These are phyloP conservation scores for Grammomys surdaster DNA, from an alignment of 2,113 vertebrate species.

Conservation along the genomic window DNA sequence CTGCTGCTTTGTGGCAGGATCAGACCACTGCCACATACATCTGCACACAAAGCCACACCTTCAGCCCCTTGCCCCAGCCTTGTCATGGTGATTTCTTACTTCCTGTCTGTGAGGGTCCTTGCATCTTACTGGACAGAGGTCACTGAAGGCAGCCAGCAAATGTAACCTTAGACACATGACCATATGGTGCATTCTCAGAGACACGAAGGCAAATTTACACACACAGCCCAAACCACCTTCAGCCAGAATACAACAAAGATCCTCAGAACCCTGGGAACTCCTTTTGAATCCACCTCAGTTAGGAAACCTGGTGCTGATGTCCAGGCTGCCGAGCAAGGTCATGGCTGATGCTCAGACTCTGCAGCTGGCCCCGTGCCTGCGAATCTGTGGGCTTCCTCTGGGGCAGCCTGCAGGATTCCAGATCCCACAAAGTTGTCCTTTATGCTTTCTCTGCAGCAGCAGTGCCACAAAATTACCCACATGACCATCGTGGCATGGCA, in stretches of 20 bases:
- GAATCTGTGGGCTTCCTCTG: too few species aligned
- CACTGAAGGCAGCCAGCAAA: neutral
- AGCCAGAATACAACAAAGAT: neutral
- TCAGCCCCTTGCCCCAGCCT: neutral
- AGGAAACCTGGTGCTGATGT: neutral
- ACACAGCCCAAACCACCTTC: neutral
- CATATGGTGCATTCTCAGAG: rapidly evolving
- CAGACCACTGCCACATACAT: neutral
- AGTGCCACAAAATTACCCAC: neutral
- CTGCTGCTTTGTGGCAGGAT: neutral
- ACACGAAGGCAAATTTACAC: rapidly evolving
- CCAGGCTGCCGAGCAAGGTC: neutral
- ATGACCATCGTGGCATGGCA: rapidly evolving
- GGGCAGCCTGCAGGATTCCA: rapidly evolving
- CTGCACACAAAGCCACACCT: rapidly evolving
- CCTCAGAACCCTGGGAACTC: neutral
- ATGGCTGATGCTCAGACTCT: neutral
- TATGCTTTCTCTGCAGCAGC: neutral
- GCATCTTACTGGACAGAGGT: neutral
- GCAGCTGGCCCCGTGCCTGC: neutral
- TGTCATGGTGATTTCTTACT: neutral
- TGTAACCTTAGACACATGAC: neutral
- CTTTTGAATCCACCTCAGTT: neutral
- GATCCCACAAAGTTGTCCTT: neutral
- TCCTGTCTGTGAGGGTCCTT: rapidly evolving